Percentiles rank a stretch among this genome's conserved stretches.
phyloP scores from a whole-genome alignment of 1,140 invertebrate genomes.

The Drosophila elegans region DNA sequence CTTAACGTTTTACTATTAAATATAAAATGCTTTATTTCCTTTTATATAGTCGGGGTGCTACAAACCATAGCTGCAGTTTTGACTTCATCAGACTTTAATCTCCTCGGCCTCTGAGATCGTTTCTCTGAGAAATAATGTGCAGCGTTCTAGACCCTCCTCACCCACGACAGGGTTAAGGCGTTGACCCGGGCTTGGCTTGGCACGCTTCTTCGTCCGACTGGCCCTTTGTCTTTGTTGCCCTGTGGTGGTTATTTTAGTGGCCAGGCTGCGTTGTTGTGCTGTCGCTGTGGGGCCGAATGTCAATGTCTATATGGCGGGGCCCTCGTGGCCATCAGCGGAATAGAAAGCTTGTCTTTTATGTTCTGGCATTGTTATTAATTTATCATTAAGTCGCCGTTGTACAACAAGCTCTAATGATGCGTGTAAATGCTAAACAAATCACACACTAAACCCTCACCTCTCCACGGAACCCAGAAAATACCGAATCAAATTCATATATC shows the following conservation, averaged over 20 bases:
- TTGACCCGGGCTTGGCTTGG: slow-evolving; percentile 50
- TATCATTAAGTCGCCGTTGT: slow-evolving; percentile 65
- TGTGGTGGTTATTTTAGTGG: slow-evolving; percentile 6
- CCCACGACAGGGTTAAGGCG: slow-evolving; percentile 47
- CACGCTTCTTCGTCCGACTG: slow-evolving; percentile 27
- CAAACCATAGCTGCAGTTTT: too few relatives aligned
- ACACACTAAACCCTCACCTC: neutral
- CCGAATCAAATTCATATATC: neutral
- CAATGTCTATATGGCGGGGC: slow-evolving; percentile 49
- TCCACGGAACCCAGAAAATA: neutral
- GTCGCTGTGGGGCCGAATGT: slow-evolving; percentile 54
- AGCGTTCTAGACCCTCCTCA: too few relatives aligned
- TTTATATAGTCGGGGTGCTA: too few relatives aligned
- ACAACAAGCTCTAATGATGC: slow-evolving; percentile 76
- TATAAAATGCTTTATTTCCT: too few relatives aligned
- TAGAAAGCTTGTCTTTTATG: slow-evolving; percentile 71
- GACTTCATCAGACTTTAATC: too few relatives aligned
- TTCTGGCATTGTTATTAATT: slow-evolving; percentile 67
- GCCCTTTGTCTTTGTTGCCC: slow-evolving; percentile 23
- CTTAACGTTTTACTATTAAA: too few relatives aligned
- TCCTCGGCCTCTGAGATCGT: too few relatives aligned
- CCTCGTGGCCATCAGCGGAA: slow-evolving; percentile 61
- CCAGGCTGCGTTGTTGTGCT: slow-evolving; percentile 2
- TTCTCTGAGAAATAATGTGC: too few relatives aligned
- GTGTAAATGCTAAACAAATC: slow-evolving; percentile 71